Evolutionary conservation across 2,113 vertebrate genomes (phyloP).

Genomic region (Narcine bancroftii): DNA sequence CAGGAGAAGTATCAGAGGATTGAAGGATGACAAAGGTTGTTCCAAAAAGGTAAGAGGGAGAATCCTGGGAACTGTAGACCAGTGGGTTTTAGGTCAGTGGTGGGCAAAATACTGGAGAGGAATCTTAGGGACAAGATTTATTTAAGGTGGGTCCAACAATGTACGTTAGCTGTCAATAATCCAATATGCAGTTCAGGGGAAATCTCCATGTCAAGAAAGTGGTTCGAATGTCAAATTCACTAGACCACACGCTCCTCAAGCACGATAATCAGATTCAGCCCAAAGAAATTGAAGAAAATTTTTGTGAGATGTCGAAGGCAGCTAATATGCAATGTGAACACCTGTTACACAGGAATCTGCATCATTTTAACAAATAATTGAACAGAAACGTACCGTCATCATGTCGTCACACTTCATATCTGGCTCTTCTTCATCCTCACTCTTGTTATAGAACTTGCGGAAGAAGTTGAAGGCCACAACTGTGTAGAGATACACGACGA

Average conservation of each 20-base stretch:
- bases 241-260: background rate
- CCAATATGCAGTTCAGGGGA: background rate
- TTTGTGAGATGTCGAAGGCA: background rate
- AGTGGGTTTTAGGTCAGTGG: too few species aligned
- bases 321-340: background rate
- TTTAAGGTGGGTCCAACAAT: too few species aligned
- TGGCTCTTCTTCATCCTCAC: slow-evolving; percentile 84
- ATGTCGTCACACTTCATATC: slow-evolving; percentile 94
- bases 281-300: too few species aligned
- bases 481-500: slow-evolving; percentile 85
- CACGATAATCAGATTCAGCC: too few species aligned
- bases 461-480: slow-evolving; percentile 94
- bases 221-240: background rate
- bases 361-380: background rate
- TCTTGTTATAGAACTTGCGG: slow-evolving; percentile 93
- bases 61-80: too few species aligned
- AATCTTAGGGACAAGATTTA: too few species aligned
- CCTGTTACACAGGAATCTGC: too few species aligned
- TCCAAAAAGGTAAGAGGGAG: too few species aligned
- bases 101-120: too few species aligned
- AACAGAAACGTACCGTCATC: slow-evolving; percentile 74
- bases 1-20: too few species aligned
- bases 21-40: too few species aligned
- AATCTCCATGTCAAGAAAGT: background rate
- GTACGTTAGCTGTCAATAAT: too few species aligned